Conservation (phyloP, 2,113 vertebrate species). For the Nycticorax nycticorax region DNA sequence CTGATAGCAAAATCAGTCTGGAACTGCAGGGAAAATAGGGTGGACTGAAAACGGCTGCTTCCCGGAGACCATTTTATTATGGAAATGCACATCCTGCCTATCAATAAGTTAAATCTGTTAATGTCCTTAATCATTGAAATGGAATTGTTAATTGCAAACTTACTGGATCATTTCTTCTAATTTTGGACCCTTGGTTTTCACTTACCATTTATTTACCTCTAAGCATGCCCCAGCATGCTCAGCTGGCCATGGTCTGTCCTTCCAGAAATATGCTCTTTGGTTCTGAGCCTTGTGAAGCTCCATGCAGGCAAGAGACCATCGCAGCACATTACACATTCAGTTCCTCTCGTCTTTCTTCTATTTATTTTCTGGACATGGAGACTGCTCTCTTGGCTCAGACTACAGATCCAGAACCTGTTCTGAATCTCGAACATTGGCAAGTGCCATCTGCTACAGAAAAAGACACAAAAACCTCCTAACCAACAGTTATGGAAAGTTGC, state of each 20-base stretch:
- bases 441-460: background rate
- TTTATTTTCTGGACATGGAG: background rate
- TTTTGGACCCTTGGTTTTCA: background rate
- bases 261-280: accelerated
- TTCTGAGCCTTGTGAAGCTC: background rate
- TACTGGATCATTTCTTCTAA: background rate
- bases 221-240: background rate
- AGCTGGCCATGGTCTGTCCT: background rate
- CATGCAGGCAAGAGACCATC: accelerated
- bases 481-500: background rate
- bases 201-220: background rate
- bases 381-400: background rate
- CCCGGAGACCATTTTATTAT: background rate
- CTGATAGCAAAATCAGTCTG: background rate
- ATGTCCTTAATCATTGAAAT: background rate
- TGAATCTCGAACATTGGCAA: background rate
- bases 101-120: background rate
- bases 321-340: accelerated
- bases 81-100: background rate
- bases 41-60: background rate
- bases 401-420: background rate
- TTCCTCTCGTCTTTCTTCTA: background rate
- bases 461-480: background rate
- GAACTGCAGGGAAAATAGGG: background rate
- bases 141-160: background rate